Base-by-base conservation (phyloP, 1,140 invertebrate genomes). In the Helicoverpa armigera region DNA sequence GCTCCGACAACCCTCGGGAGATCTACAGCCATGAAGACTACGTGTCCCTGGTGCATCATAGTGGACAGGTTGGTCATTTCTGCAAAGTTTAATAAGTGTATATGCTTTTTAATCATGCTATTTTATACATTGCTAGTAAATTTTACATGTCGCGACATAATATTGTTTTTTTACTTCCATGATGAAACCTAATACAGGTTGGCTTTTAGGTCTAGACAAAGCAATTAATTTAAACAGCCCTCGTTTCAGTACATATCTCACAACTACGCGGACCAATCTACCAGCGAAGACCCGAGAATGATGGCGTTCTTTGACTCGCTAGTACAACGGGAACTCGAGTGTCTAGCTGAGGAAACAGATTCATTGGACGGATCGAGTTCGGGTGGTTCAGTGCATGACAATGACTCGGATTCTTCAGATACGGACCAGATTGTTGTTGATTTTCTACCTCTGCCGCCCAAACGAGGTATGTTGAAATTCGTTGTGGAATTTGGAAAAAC, bases 291-390 rank as follows among this genome's bases (percentile, higher is more conserved):
- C 95, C 97, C 98, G 1, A 96, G 98, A 63, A 99, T 99, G 98
- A 98, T 99, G 97, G 98, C 98, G 23, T 99, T 99, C 93, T 99
- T 99, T 89, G 98, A 99, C 95, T 98, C 98, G 3, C 92, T 99
- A 1, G 97, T 99, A 10, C 98, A 99, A 91, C 96, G 98, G 18
- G 98, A 99, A 92, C 96, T 98, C 58, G 98, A 98, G 92, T 97
- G 96, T 14, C 96, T 97, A 96, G 95, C 91, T 7, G 95, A 95
- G 43, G 95, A 96, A 79, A 95, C 95, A 7, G 96, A 95, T 82
- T 96, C 95, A 0, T 85, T 89, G n/a, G 94, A 91, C 84, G 90
- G 85, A 7, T 90, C 88, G 18, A 90, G 87, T 53, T 92, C 91
- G 0, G 85, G 54, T 0, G 83, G 77, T 3, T 90, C 91, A 18